A percentile compares a stretch with the other conserved stretches of the same genome.
Conservation (phyloP, 2,888 invertebrate genomes). For the Toxonevra muliebris region DNA sequence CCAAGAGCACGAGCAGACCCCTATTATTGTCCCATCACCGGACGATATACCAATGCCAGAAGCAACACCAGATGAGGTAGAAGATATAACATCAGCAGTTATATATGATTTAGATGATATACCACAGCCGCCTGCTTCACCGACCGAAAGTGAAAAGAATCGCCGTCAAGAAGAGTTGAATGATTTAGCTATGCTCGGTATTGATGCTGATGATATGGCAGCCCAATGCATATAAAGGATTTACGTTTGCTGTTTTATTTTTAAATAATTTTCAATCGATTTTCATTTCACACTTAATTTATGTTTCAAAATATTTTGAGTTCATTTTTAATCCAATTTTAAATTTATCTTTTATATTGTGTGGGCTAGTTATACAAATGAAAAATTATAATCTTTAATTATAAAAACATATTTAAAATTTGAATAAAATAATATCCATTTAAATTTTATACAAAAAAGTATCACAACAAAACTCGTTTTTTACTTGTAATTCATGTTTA, state of each 20-base stretch:
- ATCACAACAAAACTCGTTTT: too few species aligned
- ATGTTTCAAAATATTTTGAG: constrained; percentile 7
- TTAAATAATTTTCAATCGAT: too few species aligned
- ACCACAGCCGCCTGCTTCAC: constrained; percentile 55
- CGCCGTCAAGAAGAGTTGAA: constrained; percentile 69
- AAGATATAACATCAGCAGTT: constrained; percentile 34
- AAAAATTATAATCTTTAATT: too few species aligned
- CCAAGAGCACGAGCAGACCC: constrained; percentile 31
- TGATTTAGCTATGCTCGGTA: constrained; percentile 85
- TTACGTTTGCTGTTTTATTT: too few species aligned
- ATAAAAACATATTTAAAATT: too few species aligned
- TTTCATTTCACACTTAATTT: too few species aligned
- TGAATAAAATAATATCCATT: too few species aligned
- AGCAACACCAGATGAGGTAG: constrained; percentile 9
- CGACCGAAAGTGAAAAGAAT: constrained; percentile 65
- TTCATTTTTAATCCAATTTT: constrained; percentile 16
- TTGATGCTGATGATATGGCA: constrained; percentile 78
- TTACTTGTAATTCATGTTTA: too few species aligned
- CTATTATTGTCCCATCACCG: constrained; percentile 21
- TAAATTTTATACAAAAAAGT: too few species aligned
- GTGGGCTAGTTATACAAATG: too few species aligned
- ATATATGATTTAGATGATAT: constrained; percentile 53
- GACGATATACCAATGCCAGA: constrained; percentile 52
- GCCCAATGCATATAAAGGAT: constrained; percentile 62
- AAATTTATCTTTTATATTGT: not conserved